phyloP scores from a whole-genome alignment of 1,140 invertebrate species.

The Hyposmocoma kahamanoa region DNA sequence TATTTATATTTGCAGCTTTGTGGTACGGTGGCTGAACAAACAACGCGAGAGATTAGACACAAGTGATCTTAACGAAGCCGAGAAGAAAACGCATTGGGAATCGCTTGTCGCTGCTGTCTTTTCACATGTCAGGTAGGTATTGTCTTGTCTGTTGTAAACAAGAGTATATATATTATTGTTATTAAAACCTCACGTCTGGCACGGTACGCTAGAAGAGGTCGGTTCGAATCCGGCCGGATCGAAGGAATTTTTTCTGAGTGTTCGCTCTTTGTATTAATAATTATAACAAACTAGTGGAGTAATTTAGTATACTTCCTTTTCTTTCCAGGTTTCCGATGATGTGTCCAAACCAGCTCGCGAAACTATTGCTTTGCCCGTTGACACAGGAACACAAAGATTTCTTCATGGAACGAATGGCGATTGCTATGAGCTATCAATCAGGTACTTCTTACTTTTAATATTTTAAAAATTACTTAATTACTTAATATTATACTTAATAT shows the following conservation, averaged over 20 bases:
- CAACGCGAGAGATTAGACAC: constrained; percentile 67
- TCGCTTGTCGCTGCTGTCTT: constrained; percentile 83
- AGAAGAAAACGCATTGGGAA: constrained; percentile 76
- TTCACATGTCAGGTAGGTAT: constrained; percentile 75
- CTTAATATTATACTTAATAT: no score
- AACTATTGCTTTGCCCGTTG: constrained; percentile 84
- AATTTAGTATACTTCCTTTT: not conserved
- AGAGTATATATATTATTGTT: no score
- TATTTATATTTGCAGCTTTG: no score
- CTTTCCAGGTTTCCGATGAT: constrained; percentile 89
- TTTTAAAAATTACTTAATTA: no score
- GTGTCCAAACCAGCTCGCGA: constrained; percentile 87
- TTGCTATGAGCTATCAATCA: constrained; percentile 92
- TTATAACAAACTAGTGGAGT: no score
- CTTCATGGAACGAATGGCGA: constrained; percentile 90
- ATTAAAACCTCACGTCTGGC: no score
- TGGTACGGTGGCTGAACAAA: constrained; percentile 83
- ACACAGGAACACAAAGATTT: constrained; percentile 90
- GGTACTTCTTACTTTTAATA: no score
- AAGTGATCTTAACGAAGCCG: constrained; percentile 50
- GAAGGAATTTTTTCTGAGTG: no score
- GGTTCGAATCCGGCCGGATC: no score
- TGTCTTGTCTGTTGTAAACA: no score
- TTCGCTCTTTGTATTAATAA: no score
- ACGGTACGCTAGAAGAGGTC: no score